phyloP scores from a whole-genome alignment of 2,113 vertebrate genomes.

The Salvelinus fontinalis region DNA sequence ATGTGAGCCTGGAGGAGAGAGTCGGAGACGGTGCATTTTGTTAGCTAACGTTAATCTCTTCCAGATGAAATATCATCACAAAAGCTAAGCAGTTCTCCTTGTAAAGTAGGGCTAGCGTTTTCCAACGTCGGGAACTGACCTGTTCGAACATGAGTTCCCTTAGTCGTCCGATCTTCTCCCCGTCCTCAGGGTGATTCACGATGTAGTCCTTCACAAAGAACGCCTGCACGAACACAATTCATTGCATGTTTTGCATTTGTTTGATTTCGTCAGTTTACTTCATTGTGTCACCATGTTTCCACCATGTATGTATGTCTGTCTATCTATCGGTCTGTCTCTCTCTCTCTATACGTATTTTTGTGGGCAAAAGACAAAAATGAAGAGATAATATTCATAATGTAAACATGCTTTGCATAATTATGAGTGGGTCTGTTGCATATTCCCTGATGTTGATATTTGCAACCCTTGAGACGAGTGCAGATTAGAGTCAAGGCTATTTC shows the following conservation, averaged over 20 bases:
- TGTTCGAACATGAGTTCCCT: slow-evolving; percentile 98
- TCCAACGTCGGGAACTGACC: slow-evolving; percentile 69
- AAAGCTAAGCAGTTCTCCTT: neutral
- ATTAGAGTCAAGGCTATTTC: slow-evolving; percentile 48
- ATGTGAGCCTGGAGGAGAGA: slow-evolving; percentile 85
- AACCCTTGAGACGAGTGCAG: slow-evolving; percentile 42
- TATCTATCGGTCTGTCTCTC: neutral
- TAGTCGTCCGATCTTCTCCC: slow-evolving; percentile 92
- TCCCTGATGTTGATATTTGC: slow-evolving; percentile 27
- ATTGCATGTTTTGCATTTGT: slow-evolving; percentile 9
- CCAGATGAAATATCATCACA: neutral
- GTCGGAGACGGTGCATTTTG: neutral
- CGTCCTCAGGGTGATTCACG: slow-evolving; percentile 96
- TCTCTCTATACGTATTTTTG: neutral
- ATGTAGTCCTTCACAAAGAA: slow-evolving; percentile 97
- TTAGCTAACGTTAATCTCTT: no score
- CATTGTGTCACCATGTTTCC: slow-evolving; percentile 6
- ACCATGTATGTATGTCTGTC: neutral
- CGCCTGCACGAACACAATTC: slow-evolving; percentile 73
- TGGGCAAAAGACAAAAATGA: slow-evolving; percentile 18
- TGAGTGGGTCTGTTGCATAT: neutral
- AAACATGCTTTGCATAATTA: slow-evolving; percentile 28
- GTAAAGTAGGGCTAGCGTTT: neutral
- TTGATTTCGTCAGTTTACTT: slow-evolving; percentile 1
- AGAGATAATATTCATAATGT: slow-evolving; percentile 18